phyloP scores from a whole-genome alignment of 2,888 invertebrate species.

The Asteroscopus sphinx region DNA sequence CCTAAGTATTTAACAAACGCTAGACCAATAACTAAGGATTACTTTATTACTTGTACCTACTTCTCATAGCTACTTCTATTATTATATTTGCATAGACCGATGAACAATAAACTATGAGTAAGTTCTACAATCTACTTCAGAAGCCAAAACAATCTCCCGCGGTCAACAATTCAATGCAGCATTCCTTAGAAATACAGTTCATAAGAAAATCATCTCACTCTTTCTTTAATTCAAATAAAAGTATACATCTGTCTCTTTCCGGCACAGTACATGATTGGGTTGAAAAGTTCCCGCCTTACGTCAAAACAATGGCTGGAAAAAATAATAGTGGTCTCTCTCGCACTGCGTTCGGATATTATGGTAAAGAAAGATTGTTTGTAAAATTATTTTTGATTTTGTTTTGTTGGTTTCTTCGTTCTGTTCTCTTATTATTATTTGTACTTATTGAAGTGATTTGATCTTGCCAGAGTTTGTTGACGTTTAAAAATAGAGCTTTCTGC shows the following conservation, averaged over 20 bases:
- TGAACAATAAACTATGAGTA: neutral
- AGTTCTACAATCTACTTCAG: constrained; percentile 3
- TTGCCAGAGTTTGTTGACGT: too few relatives aligned
- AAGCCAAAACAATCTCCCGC: constrained; percentile 1
- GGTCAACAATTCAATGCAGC: constrained; percentile 8
- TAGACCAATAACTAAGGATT: neutral
- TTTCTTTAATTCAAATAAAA: constrained; percentile 58
- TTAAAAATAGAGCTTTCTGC: too few relatives aligned
- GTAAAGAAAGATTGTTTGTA: neutral
- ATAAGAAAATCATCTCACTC: constrained; percentile 40
- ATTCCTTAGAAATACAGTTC: too few relatives aligned
- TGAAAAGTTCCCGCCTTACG: constrained; percentile 77
- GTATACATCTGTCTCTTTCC: constrained; percentile 59
- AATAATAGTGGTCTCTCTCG: constrained; percentile 52
- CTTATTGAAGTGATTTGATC: too few relatives aligned
- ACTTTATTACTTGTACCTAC: neutral
- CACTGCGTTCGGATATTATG: constrained; percentile 24
- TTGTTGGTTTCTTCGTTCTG: constrained; percentile 4
- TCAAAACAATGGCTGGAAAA: constrained; percentile 70
- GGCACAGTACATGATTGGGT: constrained; percentile 66
- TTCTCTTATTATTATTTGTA: neutral
- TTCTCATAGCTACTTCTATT: neutral
- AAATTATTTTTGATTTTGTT: constrained; percentile 10
- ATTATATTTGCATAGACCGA: neutral
- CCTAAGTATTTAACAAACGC: neutral